Evolutionary conservation across 2,888 invertebrate species (phyloP), one percentile per base, ranked within the genome.

Genomic region (Macrosiphum euphorbiae): DNA sequence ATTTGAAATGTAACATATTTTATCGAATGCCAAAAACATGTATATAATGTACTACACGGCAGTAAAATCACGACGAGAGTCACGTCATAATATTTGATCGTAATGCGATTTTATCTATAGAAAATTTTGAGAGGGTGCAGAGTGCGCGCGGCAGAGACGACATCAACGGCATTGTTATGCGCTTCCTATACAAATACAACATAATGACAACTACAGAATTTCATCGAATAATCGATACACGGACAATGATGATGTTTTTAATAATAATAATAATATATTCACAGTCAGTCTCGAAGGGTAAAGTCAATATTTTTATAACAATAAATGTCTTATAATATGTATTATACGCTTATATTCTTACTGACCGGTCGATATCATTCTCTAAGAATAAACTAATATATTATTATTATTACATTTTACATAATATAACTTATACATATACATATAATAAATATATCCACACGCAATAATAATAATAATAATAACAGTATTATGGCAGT

Each of bases 201-300:
- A 87, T 50, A 52, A 50, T 52, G n/a, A 87, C 50, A 87, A 87
- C 50, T n/a, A 52, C 50, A 52, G 50, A 50, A 50, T 16, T 87
- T 87, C 87, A 50, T 50, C n/a, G 35, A 78, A 20, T 50, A 50
- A 87, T 50, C 47, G 87, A 87, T 87, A 52, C 28, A 50, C 50
- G 78, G 35, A 78, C 78, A 78, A 78, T 78, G 35, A 78, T 78
- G 78, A 78, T 78, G 35, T 78, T 35, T 35, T 35, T 35, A 78
- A 78, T 35, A 67, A 78, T 35, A 67, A 35, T 78, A 78, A 78
- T 78, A 78, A 78, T 78, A 78, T 78, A 78, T 78, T 78, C 78
- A 78, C 78, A 78, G 4, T 8, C 35, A 78, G 7, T 8, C 35
- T 35, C 20, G 20, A 35, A 35, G 78, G 78, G 78, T 78, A 78